Evolutionary conservation across 2,113 vertebrate species (phyloP), one percentile per base, ranked within the genome.

Genomic region (Xerus inauris): DNA sequence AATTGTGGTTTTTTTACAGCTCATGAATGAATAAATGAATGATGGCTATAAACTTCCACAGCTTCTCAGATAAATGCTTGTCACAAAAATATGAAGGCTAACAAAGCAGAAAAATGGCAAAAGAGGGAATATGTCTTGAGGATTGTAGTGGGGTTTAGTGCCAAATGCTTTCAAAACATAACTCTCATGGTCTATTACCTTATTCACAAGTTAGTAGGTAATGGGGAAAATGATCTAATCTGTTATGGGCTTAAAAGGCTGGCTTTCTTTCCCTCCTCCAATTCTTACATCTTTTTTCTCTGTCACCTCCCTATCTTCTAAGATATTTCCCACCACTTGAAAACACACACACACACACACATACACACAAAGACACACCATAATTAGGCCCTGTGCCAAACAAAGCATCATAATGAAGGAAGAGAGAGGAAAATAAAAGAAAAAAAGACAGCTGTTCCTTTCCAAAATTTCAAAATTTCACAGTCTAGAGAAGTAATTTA

Each of bases 41-140:
- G 91, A 94, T 57, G 59, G 45, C 87, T 97, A 90, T 97, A 97
- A 97, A 96, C 26, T 62, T 75, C 20, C 35, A 86, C 51, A 81
- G 73, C 80, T 24, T 95, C 84, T 87, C 67, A 92, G 87, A 92
- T 96, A 83, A 95, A 92, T 88, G 62, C 65, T 35, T 96, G 94
- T 98, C 92, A 95, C 92, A 94, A 97, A 97, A 92, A 69, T 95
- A 16, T 92, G 87, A 97, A 83, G 91, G 72, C 76, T 95, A 97
- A 96, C 95, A 95, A 97, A 97, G 96, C 95, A 96, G 92, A 96
- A 96, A 97, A 97, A 94, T 88, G 90, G 88, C 71, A 91, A 96
- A 93, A 95, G 59, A 91, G 79, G 79, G 69, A 96, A 62, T 79
- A 42, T 83, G 47, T 64, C 79, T 94, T 76, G 12, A 97, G 65